Evolutionary conservation across 2,888 invertebrate species (phyloP).

Genomic region (Portevinia maculata): DNA sequence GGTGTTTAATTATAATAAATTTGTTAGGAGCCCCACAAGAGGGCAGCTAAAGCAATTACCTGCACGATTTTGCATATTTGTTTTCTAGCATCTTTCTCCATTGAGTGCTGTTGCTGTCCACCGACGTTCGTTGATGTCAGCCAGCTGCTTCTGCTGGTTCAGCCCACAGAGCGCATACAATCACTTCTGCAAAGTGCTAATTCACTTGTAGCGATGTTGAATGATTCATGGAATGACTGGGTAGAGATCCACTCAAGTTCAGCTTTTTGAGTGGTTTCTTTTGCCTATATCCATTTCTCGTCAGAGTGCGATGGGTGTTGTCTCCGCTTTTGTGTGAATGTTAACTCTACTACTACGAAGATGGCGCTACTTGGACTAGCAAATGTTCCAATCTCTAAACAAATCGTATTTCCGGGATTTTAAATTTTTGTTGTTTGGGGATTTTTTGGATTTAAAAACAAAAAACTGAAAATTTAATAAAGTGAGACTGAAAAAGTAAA

Average conservation of each 20-base stretch:
- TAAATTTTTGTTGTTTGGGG: not conserved
- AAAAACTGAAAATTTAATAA: too few species aligned
- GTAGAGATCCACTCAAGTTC: not conserved
- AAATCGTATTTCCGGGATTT: not conserved
- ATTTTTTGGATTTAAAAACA: too few species aligned
- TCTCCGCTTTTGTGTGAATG: not conserved
- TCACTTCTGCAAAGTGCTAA: not conserved
- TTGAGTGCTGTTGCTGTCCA: slow-evolving; percentile 28
- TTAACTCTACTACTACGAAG: not conserved
- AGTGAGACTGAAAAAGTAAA: too few species aligned
- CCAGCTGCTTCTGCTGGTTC: slow-evolving; percentile 50
- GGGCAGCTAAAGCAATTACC: slow-evolving; percentile 60
- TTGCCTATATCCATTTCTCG: not conserved
- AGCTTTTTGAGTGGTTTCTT: not conserved
- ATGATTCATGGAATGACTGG: slow-evolving; percentile 3
- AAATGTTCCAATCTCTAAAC: not conserved
- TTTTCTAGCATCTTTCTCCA: slow-evolving; percentile 18
- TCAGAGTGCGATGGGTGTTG: not conserved
- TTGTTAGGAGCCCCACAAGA: slow-evolving; percentile 63
- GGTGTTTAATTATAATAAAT: slow-evolving; percentile 73
- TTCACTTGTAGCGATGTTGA: slow-evolving; percentile 9
- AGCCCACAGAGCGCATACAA: not conserved
- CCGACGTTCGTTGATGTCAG: slow-evolving; percentile 46
- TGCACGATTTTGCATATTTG: slow-evolving; percentile 65
- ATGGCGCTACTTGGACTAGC: not conserved